Evolutionary conservation across 2,888 invertebrate genomes (phyloP).

Genomic region (Petrolisthes manimaculis): DNA sequence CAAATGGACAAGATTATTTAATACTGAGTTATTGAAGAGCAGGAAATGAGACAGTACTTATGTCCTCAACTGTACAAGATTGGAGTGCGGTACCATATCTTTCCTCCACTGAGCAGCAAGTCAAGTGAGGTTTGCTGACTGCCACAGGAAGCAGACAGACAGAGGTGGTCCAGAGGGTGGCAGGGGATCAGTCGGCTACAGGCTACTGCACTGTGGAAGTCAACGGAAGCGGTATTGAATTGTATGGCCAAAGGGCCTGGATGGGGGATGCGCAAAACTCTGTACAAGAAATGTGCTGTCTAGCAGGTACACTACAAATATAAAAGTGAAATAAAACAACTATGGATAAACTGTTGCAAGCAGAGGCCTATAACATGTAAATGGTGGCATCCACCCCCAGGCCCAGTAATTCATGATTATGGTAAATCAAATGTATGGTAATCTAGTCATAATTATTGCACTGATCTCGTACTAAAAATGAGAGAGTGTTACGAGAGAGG

Average conservation of each 20-base stretch:
- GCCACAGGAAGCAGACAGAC: slow-evolving; percentile 42
- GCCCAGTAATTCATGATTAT: slow-evolving; percentile 56
- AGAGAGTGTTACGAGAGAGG: slow-evolving; percentile 59
- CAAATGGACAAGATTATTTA: too few relatives aligned
- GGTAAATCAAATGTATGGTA: slow-evolving; percentile 58
- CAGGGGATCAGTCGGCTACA: slow-evolving; percentile 52
- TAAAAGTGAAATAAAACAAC: slow-evolving; percentile 62
- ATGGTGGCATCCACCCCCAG: slow-evolving; percentile 61
- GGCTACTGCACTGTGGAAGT: slow-evolving; percentile 63
- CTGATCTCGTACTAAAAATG: slow-evolving; percentile 63
- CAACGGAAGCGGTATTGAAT: slow-evolving; percentile 62
- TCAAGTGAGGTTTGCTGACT: slow-evolving; percentile 52
- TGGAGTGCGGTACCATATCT: slow-evolving; percentile 21
- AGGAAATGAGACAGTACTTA: too few relatives aligned
- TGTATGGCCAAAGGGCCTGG: slow-evolving; percentile 58
- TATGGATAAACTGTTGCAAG: slow-evolving; percentile 63
- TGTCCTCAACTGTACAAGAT: too few relatives aligned
- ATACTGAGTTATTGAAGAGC: too few relatives aligned
- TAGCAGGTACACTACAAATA: slow-evolving; percentile 63
- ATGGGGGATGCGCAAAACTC: slow-evolving; percentile 58
- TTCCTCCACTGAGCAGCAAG: slow-evolving; percentile 44
- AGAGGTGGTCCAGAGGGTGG: slow-evolving; percentile 51
- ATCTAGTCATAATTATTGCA: slow-evolving; percentile 63
- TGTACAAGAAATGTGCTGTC: slow-evolving; percentile 63
- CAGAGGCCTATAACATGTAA: slow-evolving; percentile 63